Base-by-base conservation (phyloP, 1,140 invertebrate genomes). In the Streblospio benedicti region DNA sequence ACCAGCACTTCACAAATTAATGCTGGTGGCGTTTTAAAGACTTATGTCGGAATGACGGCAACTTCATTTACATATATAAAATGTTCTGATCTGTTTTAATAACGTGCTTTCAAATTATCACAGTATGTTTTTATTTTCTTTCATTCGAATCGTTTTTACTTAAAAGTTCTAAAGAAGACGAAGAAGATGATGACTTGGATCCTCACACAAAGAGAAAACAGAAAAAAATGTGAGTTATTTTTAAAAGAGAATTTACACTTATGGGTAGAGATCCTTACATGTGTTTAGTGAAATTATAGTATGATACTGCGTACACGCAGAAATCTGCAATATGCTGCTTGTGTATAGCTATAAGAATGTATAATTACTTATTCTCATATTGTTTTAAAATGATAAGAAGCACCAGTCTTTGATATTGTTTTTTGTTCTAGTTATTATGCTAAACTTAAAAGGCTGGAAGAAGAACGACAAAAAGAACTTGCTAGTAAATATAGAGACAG, bases 381-480 rank as follows among this genome's bases (percentile, higher is more conserved):
- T 45, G 43, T n/a, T 12, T 47, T 47, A 47, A 23, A 12, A 53
- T 53, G 25, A 25, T 30, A 53, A 53, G n/a, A n/a, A n/a, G n/a
- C n/a, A n/a, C 38, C 12, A 41, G 38, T 41, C n/a, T n/a, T n/a
- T n/a, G n/a, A n/a, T n/a, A n/a, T 23, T 57, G n/a, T 57, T 59
- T n/a, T 28, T 32, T 27, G 16, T 69, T 66, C 18, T 65, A 80
- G 90, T 62, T 95, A 89, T 72, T 97, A 96, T 82, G 92, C 92
- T 0, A 91, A 91, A 55, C 77, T 96, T 4, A 94, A 95, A 65
- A 93, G 93, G 72, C 90, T 94, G 70, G 93, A 97, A 75, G 93
- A 97, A 69, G 91, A 92, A 71, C 91, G 93, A 74, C 85, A 97
- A 79, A 91, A 91, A 23, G 93, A 97, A 73, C 73, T 97, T n/a